A percentile compares a stretch with the other conserved stretches of the same genome.
Conservation (phyloP, 2,113 vertebrate genomes). For the Isichthys henryi region DNA sequence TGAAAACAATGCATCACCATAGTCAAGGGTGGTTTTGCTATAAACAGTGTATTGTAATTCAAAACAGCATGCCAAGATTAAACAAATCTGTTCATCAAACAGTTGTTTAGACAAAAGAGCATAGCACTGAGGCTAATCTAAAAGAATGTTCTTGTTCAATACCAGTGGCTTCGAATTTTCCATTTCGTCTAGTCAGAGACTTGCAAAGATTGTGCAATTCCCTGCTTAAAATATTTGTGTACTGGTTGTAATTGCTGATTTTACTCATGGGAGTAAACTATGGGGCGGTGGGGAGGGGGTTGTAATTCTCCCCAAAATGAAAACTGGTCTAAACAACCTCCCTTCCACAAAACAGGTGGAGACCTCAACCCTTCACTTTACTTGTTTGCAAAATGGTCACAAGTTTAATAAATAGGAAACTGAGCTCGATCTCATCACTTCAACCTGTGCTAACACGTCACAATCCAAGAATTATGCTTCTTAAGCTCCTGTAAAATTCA, state of each 20-base stretch:
- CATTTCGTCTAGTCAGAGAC: background rate
- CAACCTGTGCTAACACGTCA: background rate
- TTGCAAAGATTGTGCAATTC: background rate
- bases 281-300: background rate
- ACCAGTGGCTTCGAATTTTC: background rate
- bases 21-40: background rate
- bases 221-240: background rate
- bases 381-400: background rate
- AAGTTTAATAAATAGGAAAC: background rate
- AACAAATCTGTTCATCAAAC: background rate
- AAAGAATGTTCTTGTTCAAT: background rate
- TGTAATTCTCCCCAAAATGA: background rate
- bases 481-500: background rate
- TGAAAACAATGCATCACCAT: background rate
- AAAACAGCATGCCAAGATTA: background rate
- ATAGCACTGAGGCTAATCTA: background rate
- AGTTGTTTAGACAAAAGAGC: background rate
- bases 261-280: background rate
- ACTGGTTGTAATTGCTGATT: background rate
- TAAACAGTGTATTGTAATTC: background rate
- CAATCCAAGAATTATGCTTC: background rate
- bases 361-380: background rate
- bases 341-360: background rate
- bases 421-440: background rate
- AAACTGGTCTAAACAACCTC: background rate